These are phyloP conservation scores for Zaprionus africanus DNA, from an alignment of 1,140 invertebrate species.

Conservation along the genomic window DNA sequence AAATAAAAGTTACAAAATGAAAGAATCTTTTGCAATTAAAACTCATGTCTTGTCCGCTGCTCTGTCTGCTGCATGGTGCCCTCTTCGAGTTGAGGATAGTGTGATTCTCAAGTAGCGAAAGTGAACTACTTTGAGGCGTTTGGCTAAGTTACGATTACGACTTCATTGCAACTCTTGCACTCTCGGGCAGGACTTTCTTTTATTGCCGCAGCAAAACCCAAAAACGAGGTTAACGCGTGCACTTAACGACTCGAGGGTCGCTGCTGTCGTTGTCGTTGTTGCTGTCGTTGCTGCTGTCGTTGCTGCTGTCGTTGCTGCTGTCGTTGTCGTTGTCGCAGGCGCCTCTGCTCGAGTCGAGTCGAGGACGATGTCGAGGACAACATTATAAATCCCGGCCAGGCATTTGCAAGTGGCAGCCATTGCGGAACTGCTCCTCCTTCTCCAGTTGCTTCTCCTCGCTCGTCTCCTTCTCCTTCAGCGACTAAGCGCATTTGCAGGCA, in stretches of 20 bases:
- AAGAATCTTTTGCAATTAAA: constrained; percentile 1
- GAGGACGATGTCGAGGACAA: constrained; percentile 70
- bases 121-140: constrained; percentile 44
- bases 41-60: background rate
- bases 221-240: constrained; percentile 80
- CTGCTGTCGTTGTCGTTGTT: constrained; percentile 20
- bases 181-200: constrained; percentile 37
- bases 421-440: constrained; percentile 25
- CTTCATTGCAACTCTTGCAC: constrained; percentile 42
- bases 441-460: too few relatives aligned
- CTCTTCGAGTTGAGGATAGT: background rate
- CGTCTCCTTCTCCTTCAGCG: background rate
- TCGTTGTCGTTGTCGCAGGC: constrained; percentile 1
- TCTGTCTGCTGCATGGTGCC: too few relatives aligned
- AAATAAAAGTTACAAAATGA: background rate
- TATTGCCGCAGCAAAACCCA: constrained; percentile 54
- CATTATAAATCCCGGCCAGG: constrained; percentile 79
- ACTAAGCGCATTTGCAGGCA: constrained; percentile 58
- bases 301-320: background rate
- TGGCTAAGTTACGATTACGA: constrained; percentile 41
- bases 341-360: constrained; percentile 23
- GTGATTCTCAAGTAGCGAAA: constrained; percentile 14
- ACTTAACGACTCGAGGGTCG: constrained; percentile 77
- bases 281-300: background rate
- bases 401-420: constrained; percentile 79